These are phyloP conservation scores for Strigamia crassipes DNA, from an alignment of 2,888 invertebrate species.

Conservation along the genomic window DNA sequence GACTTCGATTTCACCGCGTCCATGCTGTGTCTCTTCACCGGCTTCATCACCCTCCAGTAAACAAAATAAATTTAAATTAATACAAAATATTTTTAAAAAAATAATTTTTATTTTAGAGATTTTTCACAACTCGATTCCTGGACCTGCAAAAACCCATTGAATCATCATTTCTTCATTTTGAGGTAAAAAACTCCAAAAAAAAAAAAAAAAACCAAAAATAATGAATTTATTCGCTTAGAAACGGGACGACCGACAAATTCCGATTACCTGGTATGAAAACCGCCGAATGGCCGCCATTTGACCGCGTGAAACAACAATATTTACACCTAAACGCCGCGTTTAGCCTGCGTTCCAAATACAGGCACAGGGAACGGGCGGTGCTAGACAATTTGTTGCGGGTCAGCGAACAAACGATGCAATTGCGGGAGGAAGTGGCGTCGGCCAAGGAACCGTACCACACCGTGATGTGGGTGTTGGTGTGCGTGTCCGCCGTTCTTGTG, in stretches of 20 bases:
- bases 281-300: neutral
- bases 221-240: neutral
- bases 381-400: neutral
- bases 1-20: neutral
- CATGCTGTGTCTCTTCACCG: neutral
- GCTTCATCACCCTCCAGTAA: neutral
- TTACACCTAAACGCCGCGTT: neutral
- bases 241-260: neutral
- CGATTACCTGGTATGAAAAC: neutral
- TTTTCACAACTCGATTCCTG: neutral
- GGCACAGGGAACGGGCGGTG: neutral
- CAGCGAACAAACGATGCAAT: neutral
- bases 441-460: neutral
- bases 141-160: neutral
- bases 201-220: neutral
- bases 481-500: neutral
- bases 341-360: neutral
- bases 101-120: too few relatives aligned
- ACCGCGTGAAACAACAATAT: neutral
- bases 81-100: neutral
- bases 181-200: neutral
- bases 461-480: neutral
- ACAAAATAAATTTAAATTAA: neutral
- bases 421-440: neutral
- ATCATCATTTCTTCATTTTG: neutral